Base-by-base conservation (phyloP, 1,140 invertebrate species). In the Apolygus lucorum region DNA sequence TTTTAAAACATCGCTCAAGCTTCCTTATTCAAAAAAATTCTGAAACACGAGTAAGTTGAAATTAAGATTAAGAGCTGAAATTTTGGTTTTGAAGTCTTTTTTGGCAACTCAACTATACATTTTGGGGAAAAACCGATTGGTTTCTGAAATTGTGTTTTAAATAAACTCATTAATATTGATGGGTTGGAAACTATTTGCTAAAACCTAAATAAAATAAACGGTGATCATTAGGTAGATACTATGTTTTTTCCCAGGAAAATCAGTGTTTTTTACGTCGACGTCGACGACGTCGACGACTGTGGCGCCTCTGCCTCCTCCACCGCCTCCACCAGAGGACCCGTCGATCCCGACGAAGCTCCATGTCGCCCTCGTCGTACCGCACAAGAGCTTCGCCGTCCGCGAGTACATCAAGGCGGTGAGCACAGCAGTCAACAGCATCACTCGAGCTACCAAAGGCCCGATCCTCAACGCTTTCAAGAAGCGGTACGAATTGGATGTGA, bases 331-430 rank as follows among this genome's bases (percentile, higher is more conserved):
- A 1, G 63, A 28, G 22, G 63, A 42, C 2, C 34, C 28, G 2
- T 29, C 28, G 29, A 17, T 21, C 49, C 27, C 42, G 11, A 25
- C 2, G 52, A 42, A 52, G 21, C 69, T 70, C 17, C 69, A 72
- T 13, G 69, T 75, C 2, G 74, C 73, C 1, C 68, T 75, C 22
- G 70, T 75, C 13, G 65, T 91, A 72, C 90, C 90, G 0, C 86
- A 90, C 74, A 90, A 89, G 76, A 85, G 86, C 52, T 90, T 91
- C 75, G 85, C 86, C 71, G 82, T 83, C 27, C 82, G 90, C 17
- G 87, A 89, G 69, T 90, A 90, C 76, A 87, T 84, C 22, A 87
- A 86, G 75, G 87, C 88, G 59, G 84, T 88, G 28, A 85, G 84
- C 24, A 83, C 83, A n/a, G 85, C 88, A 22, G 82, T 89, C 65